These are phyloP conservation scores for Orchesella flavescens DNA, from an alignment of 2,888 invertebrate species.

Conservation along the genomic window DNA sequence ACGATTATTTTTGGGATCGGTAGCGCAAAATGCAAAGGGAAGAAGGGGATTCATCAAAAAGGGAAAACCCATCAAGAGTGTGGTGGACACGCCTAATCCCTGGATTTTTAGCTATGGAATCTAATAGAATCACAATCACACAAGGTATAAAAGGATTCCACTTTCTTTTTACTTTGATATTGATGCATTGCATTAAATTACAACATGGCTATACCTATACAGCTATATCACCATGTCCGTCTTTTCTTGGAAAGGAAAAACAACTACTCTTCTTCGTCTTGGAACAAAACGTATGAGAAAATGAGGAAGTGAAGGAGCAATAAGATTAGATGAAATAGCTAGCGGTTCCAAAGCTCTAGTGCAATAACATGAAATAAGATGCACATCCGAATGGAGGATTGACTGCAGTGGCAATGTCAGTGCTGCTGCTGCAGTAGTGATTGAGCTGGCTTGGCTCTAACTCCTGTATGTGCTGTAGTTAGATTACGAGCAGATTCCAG, in stretches of 20 bases:
- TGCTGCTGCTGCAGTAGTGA: too few species aligned
- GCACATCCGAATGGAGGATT: neutral
- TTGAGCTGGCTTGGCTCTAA: too few species aligned
- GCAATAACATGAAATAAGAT: neutral
- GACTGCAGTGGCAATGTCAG: neutral
- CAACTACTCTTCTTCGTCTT: neutral
- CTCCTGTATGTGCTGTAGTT: too few species aligned
- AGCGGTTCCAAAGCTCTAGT: neutral
- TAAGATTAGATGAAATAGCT: neutral
- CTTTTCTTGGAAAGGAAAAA: neutral
- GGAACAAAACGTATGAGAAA: neutral
- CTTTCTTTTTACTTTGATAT: conserved; percentile 22
- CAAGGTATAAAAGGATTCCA: conserved; percentile 54
- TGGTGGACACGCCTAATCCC: conserved; percentile 58
- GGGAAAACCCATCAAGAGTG: conserved; percentile 48
- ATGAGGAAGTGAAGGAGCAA: conserved; percentile 26
- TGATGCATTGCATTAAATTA: neutral
- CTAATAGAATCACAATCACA: conserved; percentile 40
- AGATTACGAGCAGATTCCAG: too few species aligned
- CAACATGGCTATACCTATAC: neutral
- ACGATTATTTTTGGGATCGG: too few species aligned
- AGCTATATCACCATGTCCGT: neutral
- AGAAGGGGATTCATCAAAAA: conserved; percentile 46
- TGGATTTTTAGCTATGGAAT: conserved; percentile 49
- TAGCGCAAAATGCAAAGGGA: too few species aligned